phyloP scores from a whole-genome alignment of 1,140 invertebrate species.

The Lasaia peninsularis region DNA sequence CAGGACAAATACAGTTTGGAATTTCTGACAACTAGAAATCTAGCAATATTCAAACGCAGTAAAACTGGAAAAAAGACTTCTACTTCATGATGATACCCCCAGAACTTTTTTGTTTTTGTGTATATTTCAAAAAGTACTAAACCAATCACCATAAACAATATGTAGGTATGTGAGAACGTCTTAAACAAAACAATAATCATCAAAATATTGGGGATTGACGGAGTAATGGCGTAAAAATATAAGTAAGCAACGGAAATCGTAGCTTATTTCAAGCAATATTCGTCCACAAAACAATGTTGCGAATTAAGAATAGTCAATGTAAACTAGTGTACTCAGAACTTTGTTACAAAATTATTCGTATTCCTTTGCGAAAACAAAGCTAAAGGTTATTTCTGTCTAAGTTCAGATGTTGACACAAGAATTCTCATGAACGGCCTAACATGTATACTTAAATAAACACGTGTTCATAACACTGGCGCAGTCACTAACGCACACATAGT shows the following conservation, averaged over 20 bases:
- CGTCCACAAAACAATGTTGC: background rate
- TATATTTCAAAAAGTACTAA: no score
- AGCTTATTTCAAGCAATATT: background rate
- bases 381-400: slow-evolving; percentile 62
- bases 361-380: slow-evolving; percentile 63
- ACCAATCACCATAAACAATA: no score
- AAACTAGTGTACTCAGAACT: slow-evolving; percentile 2
- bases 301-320: slow-evolving; percentile 7
- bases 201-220: no score
- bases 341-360: slow-evolving; percentile 19
- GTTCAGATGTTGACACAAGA: slow-evolving; percentile 69
- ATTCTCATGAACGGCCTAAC: slow-evolving; percentile 70
- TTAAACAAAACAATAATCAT: no score
- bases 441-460: slow-evolving; percentile 62
- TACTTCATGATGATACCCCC: no score
- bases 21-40: no score
- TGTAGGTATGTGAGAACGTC: no score
- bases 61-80: no score
- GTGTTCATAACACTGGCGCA: slow-evolving; percentile 43
- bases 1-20: no score
- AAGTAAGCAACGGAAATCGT: background rate
- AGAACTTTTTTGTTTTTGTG: no score
- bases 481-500: slow-evolving; percentile 42
- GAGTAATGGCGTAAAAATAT: no score
- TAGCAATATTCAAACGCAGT: no score